These are phyloP conservation scores for Bedellia somnulentella DNA, from an alignment of 2,888 invertebrate species.

Conservation along the genomic window DNA sequence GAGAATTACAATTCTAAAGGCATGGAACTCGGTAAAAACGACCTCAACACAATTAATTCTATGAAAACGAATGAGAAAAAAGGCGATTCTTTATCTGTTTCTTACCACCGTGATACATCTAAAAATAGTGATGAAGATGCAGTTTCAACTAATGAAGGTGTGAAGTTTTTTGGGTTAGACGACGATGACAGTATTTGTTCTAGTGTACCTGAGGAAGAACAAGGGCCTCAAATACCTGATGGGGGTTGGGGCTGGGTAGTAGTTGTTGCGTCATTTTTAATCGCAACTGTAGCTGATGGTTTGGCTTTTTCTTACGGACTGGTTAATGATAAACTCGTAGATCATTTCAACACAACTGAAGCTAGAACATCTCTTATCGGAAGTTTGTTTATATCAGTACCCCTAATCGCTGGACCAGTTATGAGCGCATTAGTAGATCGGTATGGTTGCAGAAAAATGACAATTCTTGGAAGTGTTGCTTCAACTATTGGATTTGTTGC, in stretches of 20 bases:
- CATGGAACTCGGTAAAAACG: constrained; percentile 23
- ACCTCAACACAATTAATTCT: constrained; percentile 39
- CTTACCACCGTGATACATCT: constrained; percentile 25
- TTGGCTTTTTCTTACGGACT: constrained; percentile 92
- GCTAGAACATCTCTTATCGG: constrained; percentile 88
- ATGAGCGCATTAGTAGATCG: constrained; percentile 84
- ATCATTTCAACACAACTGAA: constrained; percentile 75
- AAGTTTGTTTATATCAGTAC: constrained; percentile 86
- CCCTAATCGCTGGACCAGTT: constrained; percentile 80
- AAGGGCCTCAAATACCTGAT: constrained; percentile 70
- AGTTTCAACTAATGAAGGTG: constrained; percentile 45
- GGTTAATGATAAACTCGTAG: constrained; percentile 76
- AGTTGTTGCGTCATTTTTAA: constrained; percentile 80
- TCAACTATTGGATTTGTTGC: constrained; percentile 77
- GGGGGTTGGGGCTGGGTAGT: constrained; percentile 94
- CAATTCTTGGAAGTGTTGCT: constrained; percentile 70
- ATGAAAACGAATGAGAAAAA: constrained; percentile 33
- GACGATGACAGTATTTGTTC: constrained; percentile 54
- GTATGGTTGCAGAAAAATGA: constrained; percentile 79
- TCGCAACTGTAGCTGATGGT: constrained; percentile 90
- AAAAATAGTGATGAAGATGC: constrained; percentile 33
- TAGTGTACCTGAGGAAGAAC: constrained; percentile 24
- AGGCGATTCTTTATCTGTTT: constrained; percentile 26
- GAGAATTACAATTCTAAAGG: constrained; percentile 23
- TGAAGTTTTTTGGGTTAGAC: constrained; percentile 54